phyloP scores from a whole-genome alignment of 2,797 vertebrate species.

The Acrossocheilus wenchowensis region DNA sequence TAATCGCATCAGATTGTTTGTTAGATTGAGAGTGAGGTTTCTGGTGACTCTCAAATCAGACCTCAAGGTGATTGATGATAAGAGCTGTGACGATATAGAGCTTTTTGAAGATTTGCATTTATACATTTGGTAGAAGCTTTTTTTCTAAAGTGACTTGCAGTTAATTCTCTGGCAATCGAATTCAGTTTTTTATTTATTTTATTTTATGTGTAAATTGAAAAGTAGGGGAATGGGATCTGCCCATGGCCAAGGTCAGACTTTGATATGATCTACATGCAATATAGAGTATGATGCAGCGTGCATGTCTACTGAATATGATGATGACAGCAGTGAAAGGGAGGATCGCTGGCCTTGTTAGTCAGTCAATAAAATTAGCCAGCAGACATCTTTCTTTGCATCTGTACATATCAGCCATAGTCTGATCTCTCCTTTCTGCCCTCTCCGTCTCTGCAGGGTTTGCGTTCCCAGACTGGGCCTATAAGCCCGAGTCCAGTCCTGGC shows the following conservation, averaged over 20 bases:
- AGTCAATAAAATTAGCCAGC: neutral
- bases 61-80: conserved; percentile 4
- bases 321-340: neutral
- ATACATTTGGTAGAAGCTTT: neutral
- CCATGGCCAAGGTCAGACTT: neutral
- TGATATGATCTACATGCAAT: neutral
- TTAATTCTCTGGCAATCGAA: neutral
- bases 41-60: neutral
- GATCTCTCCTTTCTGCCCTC: neutral
- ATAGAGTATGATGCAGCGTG: neutral
- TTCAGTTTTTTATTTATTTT: neutral
- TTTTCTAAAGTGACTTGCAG: neutral
- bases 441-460: conserved; percentile 78
- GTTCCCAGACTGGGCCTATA: conserved; percentile 94
- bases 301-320: neutral
- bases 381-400: neutral
- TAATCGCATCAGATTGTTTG: neutral
- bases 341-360: neutral
- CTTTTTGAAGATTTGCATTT: neutral
- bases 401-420: neutral
- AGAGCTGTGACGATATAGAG: neutral
- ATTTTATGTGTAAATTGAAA: neutral
- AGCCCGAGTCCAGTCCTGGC: conserved; percentile 89
- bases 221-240: neutral
- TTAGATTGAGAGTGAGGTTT: neutral